Conservation (phyloP, 2,888 invertebrate species). For the Aleiodes testaceus region DNA sequence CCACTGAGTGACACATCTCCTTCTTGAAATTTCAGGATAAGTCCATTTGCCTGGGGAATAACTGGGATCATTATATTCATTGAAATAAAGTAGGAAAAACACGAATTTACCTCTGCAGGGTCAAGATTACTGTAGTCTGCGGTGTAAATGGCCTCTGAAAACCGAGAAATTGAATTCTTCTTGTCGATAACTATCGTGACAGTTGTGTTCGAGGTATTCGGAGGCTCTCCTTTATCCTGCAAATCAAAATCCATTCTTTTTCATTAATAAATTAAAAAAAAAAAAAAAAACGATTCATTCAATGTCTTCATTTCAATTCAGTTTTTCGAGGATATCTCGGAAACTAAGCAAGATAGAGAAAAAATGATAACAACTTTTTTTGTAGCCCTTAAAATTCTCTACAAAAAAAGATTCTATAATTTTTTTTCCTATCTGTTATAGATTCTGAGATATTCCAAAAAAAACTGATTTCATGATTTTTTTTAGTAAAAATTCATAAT, state of each 20-base stretch:
- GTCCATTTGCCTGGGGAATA: slow-evolving; percentile 44
- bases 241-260: slow-evolving; percentile 4
- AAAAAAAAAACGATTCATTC: neutral
- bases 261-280: neutral
- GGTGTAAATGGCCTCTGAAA: slow-evolving; percentile 51
- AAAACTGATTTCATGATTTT: neutral
- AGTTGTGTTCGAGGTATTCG: slow-evolving; percentile 36
- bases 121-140: slow-evolving; percentile 48
- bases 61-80: neutral
- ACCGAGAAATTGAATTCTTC: slow-evolving; percentile 49
- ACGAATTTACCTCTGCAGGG: slow-evolving; percentile 46
- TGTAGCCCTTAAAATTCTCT: too few species aligned
- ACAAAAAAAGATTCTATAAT: too few species aligned
- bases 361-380: too few species aligned
- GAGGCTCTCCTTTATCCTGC: slow-evolving; percentile 53
- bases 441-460: neutral
- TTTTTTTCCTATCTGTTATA: too few species aligned
- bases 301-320: neutral
- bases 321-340: too few species aligned
- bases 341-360: too few species aligned
- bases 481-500: neutral
- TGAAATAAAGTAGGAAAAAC: neutral
- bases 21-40: slow-evolving; percentile 40
- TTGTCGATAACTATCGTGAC: slow-evolving; percentile 52
- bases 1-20: slow-evolving; percentile 43